Percentiles rank a stretch among this genome's conserved stretches.
Conservation (phyloP, 2,888 invertebrate genomes). For the Pyrgus malvae region DNA sequence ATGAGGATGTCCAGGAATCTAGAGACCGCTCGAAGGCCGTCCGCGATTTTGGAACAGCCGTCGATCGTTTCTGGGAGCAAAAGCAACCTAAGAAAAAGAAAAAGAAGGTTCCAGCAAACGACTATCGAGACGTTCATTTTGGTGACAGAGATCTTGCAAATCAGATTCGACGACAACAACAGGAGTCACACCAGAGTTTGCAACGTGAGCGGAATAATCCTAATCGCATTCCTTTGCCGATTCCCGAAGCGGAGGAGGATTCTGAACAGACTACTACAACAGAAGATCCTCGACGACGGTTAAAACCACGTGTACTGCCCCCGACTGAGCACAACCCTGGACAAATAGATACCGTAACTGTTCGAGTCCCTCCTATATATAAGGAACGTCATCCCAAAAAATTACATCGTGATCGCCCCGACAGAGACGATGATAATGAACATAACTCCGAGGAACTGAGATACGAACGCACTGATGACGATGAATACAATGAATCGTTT, state of each 20-base stretch:
- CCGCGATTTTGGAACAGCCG: slow-evolving; percentile 61
- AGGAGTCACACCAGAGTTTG: slow-evolving; percentile 49
- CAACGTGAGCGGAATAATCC: slow-evolving; percentile 48
- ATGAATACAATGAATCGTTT: slow-evolving; percentile 39
- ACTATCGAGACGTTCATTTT: slow-evolving; percentile 70
- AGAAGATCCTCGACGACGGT: slow-evolving; percentile 61
- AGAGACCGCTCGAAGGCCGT: slow-evolving; percentile 59
- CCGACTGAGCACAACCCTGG: slow-evolving; percentile 76
- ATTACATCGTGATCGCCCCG: slow-evolving; percentile 57
- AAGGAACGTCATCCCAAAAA: slow-evolving; percentile 70
- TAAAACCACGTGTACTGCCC: slow-evolving; percentile 69
- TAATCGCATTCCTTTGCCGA: slow-evolving; percentile 47
- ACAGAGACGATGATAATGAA: slow-evolving; percentile 41
- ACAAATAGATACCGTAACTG: slow-evolving; percentile 76
- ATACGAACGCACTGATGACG: slow-evolving; percentile 34
- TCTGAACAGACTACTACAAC: slow-evolving; percentile 69
- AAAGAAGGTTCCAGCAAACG: slow-evolving; percentile 44
- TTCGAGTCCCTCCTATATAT: slow-evolving; percentile 75
- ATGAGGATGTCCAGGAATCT: slow-evolving; percentile 51
- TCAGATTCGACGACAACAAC: slow-evolving; percentile 42
- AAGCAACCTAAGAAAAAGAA: slow-evolving; percentile 45
- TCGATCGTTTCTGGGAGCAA: slow-evolving; percentile 70
- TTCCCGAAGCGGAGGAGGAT: slow-evolving; percentile 47
- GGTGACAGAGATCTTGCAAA: slow-evolving; percentile 61
- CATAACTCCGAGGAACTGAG: slow-evolving; percentile 12